Base-by-base conservation (phyloP, 2,113 vertebrate species). In the Tragulus kanchil region DNA sequence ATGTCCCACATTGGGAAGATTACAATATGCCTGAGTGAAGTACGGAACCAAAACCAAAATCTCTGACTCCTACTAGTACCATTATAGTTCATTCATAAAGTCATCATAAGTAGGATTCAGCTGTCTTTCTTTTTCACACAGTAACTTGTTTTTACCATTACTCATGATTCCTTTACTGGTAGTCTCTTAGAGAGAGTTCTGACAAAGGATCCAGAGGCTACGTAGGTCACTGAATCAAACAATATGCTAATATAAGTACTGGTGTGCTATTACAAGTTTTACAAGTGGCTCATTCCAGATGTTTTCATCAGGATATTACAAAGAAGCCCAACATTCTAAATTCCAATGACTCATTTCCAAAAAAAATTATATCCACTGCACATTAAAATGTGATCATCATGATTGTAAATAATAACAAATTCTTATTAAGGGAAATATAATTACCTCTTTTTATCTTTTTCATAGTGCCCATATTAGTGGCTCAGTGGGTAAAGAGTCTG, bases 1-100 rank as follows among this genome's bases (percentile, higher is more conserved):
- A 61, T 16, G n/a, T 93, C 92, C 90, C 79, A 90, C 23, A 56
- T 5, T 89, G 4, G 17, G 88, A 81, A 93, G 94, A 95, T 85
- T 3, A 50, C 0, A 88, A 88, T 90, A 84, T 78, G 50, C 65
- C 81, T 84, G 75, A 85, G 61, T 75, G 45, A 82, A 90, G 12
- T 23, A 69, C 0, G 65, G 9, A 58, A 71, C 8, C 19, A 42
- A 93, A 90, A 85, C 67, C 45, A 48, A 61, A 92, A 86, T 23
- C 50, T 79, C 42, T n/a, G 36, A 78, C 8, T 65, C 25, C 6
- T 45, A 15, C 25, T 62, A 8, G 23, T 58, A 50, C 65, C 15
- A 8, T 77, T 75, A 65, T 8, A 77, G 8, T 23, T 77, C 69
- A 52, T 31, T 93, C 28, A 89, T 23, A 71, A 84, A 92, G 45